Base-by-base conservation (phyloP, 1,140 invertebrate genomes). In the Brachionus sp. region DNA sequence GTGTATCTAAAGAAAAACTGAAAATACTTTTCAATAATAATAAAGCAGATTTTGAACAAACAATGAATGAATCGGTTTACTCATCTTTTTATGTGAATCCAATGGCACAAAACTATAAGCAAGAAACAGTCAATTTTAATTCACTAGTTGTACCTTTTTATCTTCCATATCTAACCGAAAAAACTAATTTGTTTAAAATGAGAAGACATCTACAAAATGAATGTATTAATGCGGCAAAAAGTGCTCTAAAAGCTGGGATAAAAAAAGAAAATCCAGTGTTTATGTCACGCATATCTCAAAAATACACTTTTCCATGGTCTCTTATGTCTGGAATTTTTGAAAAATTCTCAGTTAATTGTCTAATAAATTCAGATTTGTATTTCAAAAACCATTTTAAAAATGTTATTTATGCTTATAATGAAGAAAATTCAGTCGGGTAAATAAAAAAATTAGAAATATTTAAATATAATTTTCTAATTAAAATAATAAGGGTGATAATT, bases 371-470 rank as follows among this genome's bases (percentile, higher is more conserved):
- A 13, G 77, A 80, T 57, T 42, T 80, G 6, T 42, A 62, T 25
- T 80, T 35, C 25, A 57, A 80, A 62, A 16, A 35, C 6, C 77
- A 80, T 37, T 80, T 13, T 62, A 80, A 80, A 62, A 66, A 80
- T 80, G 19, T 57, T 7, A 64, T 80, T 16, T 66, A 62, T 37
- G 77, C n/a, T 23, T 66, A 62, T 29, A 62, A 57, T 39, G 77
- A 80, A 62, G 77, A 80, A 39, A 66, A 80, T 39, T 12, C 77
- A 25, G 57, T 80, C n/a, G 77, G 77, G 75, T 78, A 78, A 78
- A 29, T 77, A 35, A 46, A 50, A n/a, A n/a, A n/a, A n/a, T n/a
- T n/a, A n/a, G n/a, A n/a, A n/a, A n/a, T n/a, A n/a, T n/a, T n/a
- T n/a, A n/a, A n/a, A n/a, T n/a, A n/a, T n/a, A n/a, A n/a, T n/a